A percentile compares a stretch with the other conserved stretches of the same genome.
Evolutionary conservation across 2,797 vertebrate species (phyloP).

Genomic region (Gila robusta): DNA sequence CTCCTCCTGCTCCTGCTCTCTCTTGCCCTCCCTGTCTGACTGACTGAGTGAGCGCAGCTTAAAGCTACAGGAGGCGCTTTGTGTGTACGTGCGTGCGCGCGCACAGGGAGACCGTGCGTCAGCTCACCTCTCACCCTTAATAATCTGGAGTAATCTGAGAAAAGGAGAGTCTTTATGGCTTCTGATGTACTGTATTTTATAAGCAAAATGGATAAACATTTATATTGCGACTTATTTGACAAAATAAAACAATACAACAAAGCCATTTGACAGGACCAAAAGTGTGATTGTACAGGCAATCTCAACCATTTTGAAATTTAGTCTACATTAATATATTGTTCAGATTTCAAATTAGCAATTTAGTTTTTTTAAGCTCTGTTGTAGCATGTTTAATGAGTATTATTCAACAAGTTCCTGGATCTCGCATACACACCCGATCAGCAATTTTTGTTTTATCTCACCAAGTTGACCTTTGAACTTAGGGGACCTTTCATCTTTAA

Average conservation of each 20-base stretch:
- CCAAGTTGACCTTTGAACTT: conserved; percentile 74
- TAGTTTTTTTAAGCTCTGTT: background rate
- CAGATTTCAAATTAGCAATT: background rate
- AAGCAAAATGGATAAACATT: background rate
- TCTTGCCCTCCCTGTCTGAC: conserved; percentile 16
- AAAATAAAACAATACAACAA: background rate
- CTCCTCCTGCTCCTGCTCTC: conserved; percentile 53
- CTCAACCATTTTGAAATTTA: background rate
- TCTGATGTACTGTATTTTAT: background rate
- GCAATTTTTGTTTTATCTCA: conserved; percentile 74
- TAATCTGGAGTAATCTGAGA: conserved; percentile 19
- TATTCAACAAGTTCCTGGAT: conserved; percentile 33
- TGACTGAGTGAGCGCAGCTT: conserved; percentile 9
- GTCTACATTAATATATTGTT: background rate
- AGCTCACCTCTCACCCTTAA: conserved; percentile 10
- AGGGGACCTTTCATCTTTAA: conserved; percentile 79
- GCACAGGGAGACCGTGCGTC: conserved; percentile 36
- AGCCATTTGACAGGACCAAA: background rate
- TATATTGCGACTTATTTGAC: background rate
- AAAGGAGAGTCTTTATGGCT: background rate
- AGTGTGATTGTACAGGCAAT: background rate
- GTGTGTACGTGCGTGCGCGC: conserved; percentile 28
- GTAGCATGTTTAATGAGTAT: no score
- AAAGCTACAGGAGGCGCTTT: conserved; percentile 43
- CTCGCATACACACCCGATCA: conserved; percentile 57